Evolutionary conservation across 2,797 vertebrate genomes (phyloP).

Genomic region (Myripristis jacobus): DNA sequence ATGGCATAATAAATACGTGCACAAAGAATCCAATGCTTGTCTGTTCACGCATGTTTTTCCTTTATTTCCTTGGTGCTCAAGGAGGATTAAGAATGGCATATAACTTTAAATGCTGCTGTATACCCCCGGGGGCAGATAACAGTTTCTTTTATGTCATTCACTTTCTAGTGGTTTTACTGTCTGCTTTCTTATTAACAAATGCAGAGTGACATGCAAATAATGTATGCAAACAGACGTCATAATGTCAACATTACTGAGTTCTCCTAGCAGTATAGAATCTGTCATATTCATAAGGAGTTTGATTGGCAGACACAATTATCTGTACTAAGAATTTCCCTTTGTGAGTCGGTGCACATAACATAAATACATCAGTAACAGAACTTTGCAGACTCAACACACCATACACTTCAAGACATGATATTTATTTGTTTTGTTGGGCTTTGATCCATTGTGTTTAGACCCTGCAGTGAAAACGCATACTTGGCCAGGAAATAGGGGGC

Average conservation of each 20-base stretch:
- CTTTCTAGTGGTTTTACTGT: neutral
- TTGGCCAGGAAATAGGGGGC: too few relatives aligned
- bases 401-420: too few relatives aligned
- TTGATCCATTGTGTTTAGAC: too few relatives aligned
- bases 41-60: conserved; percentile 18
- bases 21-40: conserved; percentile 21
- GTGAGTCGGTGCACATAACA: too few relatives aligned
- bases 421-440: too few relatives aligned
- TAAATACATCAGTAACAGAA: too few relatives aligned
- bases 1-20: conserved; percentile 9
- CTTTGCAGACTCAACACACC: too few relatives aligned
- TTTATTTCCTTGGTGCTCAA: conserved; percentile 1
- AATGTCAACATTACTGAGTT: neutral
- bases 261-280: neutral
- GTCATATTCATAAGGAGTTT: neutral
- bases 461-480: too few relatives aligned
- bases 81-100: neutral
- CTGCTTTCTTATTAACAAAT: neutral
- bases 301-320: too few relatives aligned
- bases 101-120: conserved; percentile 19
- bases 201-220: conserved; percentile 5
- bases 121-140: conserved; percentile 13
- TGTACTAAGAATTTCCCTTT: too few relatives aligned
- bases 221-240: neutral
- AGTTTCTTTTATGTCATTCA: conserved; percentile 13